phyloP scores from a whole-genome alignment of 1,140 invertebrate genomes.

The Aplysia californica region DNA sequence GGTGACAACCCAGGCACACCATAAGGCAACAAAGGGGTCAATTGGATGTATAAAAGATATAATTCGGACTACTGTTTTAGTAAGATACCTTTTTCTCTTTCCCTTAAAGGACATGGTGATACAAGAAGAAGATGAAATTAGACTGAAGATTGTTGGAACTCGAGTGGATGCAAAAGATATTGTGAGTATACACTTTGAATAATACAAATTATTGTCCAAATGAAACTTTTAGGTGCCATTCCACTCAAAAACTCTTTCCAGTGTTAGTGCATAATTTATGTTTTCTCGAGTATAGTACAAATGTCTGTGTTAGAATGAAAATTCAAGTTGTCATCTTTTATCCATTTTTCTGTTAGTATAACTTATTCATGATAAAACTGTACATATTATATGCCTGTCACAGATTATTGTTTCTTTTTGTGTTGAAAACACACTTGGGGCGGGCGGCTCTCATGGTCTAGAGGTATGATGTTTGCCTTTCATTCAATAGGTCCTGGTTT shows the following conservation, averaged over 20 bases:
- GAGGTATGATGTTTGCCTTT: no score
- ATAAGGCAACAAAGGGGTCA: neutral
- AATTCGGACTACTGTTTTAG: no score
- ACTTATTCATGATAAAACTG: no score
- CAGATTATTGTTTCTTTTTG: no score
- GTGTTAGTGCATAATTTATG: neutral
- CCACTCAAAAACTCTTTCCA: neutral
- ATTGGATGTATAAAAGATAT: neutral
- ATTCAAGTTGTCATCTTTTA: neutral
- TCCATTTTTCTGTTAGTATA: no score
- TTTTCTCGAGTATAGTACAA: neutral
- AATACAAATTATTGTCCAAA: neutral
- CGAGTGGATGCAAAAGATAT: slow-evolving; percentile 91
- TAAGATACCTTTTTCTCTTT: no score
- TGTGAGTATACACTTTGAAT: slow-evolving; percentile 57
- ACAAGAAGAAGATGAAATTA: slow-evolving; percentile 97
- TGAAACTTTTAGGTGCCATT: neutral
- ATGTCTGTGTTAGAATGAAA: neutral
- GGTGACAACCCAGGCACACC: neutral
- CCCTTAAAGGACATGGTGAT: slow-evolving; percentile 87
- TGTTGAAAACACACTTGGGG: no score
- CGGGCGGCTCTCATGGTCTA: no score
- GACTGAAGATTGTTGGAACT: slow-evolving; percentile 96
- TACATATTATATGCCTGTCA: no score
- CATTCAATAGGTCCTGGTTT: no score